phyloP scores from a whole-genome alignment of 2,797 vertebrate genomes.

The Danionella dracula region DNA sequence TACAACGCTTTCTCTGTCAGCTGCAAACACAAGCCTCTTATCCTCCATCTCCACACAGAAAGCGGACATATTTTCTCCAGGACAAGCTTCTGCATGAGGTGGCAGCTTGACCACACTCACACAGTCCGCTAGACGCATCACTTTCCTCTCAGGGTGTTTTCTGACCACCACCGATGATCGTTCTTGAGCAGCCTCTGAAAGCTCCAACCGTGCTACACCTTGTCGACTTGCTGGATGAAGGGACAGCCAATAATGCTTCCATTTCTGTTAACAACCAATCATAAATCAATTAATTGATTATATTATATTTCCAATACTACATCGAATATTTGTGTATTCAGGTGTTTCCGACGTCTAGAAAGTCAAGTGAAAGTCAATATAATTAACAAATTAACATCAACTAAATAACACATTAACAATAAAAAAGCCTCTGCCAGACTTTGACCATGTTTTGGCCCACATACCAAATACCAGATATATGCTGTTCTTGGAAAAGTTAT shows the following conservation, averaged over 20 bases:
- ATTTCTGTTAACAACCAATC: constrained; percentile 68
- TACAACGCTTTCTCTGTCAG: constrained; percentile 66
- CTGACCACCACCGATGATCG: constrained; percentile 36
- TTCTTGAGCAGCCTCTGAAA: constrained; percentile 66
- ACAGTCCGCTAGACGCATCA: constrained; percentile 79
- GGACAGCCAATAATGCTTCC: constrained; percentile 83
- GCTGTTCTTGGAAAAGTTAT: too few species aligned
- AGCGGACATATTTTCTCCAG: constrained; percentile 74
- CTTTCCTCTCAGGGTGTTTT: constrained; percentile 68
- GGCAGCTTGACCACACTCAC: constrained; percentile 74
- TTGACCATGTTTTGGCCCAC: too few species aligned
- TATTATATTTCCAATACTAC: too few species aligned
- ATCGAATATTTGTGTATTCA: too few species aligned
- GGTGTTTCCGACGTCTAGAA: too few species aligned
- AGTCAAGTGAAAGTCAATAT: too few species aligned
- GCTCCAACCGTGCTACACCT: constrained; percentile 83
- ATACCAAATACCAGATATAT: too few species aligned
- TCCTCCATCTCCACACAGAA: constrained; percentile 83
- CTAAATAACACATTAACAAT: too few species aligned
- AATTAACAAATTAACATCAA: too few species aligned
- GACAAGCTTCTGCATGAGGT: constrained; percentile 72
- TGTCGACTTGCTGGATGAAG: constrained; percentile 75
- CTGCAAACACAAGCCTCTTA: constrained; percentile 79
- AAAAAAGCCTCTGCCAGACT: too few species aligned
- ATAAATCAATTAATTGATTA: too few species aligned